phyloP scores from a whole-genome alignment of 1,140 invertebrate genomes.

The Anastrepha ludens region DNA sequence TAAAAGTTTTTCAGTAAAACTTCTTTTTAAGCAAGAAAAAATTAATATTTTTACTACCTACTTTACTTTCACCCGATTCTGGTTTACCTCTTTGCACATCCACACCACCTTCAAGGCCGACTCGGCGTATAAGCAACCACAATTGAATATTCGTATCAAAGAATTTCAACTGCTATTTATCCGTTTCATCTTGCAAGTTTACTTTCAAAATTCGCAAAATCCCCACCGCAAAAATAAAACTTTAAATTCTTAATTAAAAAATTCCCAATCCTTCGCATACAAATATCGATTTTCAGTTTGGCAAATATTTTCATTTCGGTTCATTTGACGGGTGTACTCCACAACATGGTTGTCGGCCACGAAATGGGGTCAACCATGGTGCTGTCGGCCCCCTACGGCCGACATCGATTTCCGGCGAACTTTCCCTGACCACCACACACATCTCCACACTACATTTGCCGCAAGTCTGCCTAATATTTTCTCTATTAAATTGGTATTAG shows the following conservation, averaged over 20 bases:
- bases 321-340: background rate
- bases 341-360: background rate
- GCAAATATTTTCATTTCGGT: background rate
- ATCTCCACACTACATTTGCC: background rate
- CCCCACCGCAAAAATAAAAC: conserved; percentile 13
- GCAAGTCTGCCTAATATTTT: background rate
- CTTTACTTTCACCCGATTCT: too few relatives aligned
- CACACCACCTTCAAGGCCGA: background rate
- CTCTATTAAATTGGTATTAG: conserved; percentile 43
- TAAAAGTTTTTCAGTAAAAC: too few relatives aligned
- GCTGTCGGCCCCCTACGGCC: background rate
- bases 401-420: conserved; percentile 12
- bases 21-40: too few relatives aligned
- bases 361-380: background rate
- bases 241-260: conserved; percentile 20
- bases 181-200: too few relatives aligned
- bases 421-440: background rate
- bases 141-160: background rate
- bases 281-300: conserved; percentile 15
- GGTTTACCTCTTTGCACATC: too few relatives aligned
- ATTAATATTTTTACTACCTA: too few relatives aligned
- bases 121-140: background rate
- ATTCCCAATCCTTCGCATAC: background rate
- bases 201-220: background rate
- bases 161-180: too few relatives aligned